These are phyloP conservation scores for Alectura lathami DNA, from an alignment of 2,113 vertebrate species.

Conservation along the genomic window DNA sequence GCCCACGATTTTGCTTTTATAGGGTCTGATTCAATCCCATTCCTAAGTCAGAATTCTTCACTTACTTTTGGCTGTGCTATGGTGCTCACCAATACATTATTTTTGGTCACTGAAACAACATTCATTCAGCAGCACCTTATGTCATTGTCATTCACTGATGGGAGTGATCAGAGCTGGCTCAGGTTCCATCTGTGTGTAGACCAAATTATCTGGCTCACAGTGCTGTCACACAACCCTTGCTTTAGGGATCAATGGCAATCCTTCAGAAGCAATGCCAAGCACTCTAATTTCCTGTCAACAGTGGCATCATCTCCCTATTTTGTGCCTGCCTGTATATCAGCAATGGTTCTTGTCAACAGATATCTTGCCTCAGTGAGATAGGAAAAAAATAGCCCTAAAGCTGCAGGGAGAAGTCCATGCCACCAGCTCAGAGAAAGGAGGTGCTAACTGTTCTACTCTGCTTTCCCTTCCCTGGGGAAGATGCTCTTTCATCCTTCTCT, in stretches of 20 bases:
- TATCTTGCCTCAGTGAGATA: background rate
- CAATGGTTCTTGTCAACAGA: rapidly evolving
- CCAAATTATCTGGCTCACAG: background rate
- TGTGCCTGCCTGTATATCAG: background rate
- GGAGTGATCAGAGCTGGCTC: background rate
- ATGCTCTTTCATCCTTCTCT: background rate
- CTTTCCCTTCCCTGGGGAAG: background rate
- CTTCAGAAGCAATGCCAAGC: background rate
- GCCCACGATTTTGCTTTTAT: background rate
- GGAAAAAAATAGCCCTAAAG: background rate
- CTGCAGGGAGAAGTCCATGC: background rate
- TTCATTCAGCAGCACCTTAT: background rate
- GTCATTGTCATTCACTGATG: background rate
- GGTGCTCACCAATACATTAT: background rate
- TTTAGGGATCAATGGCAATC: background rate
- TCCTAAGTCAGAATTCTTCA: background rate
- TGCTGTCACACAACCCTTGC: rapidly evolving
- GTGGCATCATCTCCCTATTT: background rate
- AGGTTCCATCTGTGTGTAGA: background rate
- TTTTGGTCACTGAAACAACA: background rate
- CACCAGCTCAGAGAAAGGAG: background rate
- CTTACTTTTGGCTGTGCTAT: background rate
- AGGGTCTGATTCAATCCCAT: background rate
- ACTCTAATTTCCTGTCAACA: background rate
- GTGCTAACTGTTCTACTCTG: background rate